Evolutionary conservation across 2,113 vertebrate genomes (phyloP).

Genomic region (Saccopteryx bilineata): DNA sequence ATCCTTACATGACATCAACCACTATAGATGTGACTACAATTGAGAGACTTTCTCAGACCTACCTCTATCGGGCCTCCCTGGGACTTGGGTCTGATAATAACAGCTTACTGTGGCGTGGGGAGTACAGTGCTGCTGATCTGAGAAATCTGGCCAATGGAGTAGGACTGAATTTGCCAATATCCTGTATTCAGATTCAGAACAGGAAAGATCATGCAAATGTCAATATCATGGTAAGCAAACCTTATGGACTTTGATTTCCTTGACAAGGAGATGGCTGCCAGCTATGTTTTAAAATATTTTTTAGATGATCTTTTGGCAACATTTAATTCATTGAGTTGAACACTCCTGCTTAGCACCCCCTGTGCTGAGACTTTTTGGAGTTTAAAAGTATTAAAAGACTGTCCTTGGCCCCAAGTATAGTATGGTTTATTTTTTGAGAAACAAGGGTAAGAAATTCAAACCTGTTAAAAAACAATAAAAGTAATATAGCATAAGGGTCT

Average conservation of each 20-base stretch:
- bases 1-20: constrained; percentile 80
- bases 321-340: constrained; percentile 5
- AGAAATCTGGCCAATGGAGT: constrained; percentile 78
- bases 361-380: constrained; percentile 32
- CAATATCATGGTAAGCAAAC: constrained; percentile 85
- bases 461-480: constrained; percentile 46
- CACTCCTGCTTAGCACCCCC: neutral
- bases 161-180: constrained; percentile 84
- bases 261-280: neutral
- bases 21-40: constrained; percentile 86
- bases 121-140: constrained; percentile 74
- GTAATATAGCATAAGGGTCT: neutral
- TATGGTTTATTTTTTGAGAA: constrained; percentile 57
- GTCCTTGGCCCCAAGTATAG: neutral
- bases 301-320: neutral
- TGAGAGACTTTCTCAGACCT: constrained; percentile 88
- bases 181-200: constrained; percentile 86
- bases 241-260: neutral
- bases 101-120: constrained; percentile 74
- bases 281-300: neutral
- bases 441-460: constrained; percentile 46
- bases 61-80: constrained; percentile 85
- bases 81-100: constrained; percentile 81
- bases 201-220: constrained; percentile 84
- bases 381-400: constrained; percentile 7